Evolutionary conservation across 1,140 invertebrate species (phyloP).

Genomic region (Lithobius niger): DNA sequence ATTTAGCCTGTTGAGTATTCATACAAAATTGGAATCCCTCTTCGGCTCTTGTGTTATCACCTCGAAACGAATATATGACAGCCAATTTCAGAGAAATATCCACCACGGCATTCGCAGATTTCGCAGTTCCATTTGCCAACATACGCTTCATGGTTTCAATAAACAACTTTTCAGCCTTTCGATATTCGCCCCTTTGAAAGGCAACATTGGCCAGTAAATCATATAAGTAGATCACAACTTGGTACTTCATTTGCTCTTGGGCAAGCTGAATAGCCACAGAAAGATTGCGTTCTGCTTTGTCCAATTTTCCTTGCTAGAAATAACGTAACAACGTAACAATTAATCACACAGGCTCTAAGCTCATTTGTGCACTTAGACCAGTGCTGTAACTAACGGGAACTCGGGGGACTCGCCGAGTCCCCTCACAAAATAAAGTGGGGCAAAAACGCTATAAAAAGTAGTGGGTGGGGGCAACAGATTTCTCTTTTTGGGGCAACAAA

Average conservation of each 20-base stretch:
- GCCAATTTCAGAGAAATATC: slow-evolving; percentile 52
- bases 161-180: slow-evolving; percentile 74
- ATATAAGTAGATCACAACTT: slow-evolving; percentile 71
- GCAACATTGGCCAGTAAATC: slow-evolving; percentile 84
- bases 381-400: too few species aligned
- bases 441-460: too few species aligned
- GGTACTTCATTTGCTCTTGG: slow-evolving; percentile 54
- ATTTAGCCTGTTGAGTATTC: slow-evolving; percentile 44
- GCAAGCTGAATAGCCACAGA: slow-evolving; percentile 68
- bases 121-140: slow-evolving; percentile 45
- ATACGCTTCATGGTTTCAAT: slow-evolving; percentile 59
- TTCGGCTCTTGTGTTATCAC: slow-evolving; percentile 50
- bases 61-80: slow-evolving; percentile 39
- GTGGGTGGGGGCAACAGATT: too few species aligned
- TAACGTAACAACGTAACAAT: too few species aligned
- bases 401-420: too few species aligned
- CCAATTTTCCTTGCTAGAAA: slow-evolving; percentile 51
- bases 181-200: slow-evolving; percentile 52
- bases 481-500: too few species aligned
- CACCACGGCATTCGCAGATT: slow-evolving; percentile 60
- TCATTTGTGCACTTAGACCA: too few species aligned
- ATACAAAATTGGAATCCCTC: slow-evolving; percentile 63
- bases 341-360: too few species aligned
- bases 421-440: too few species aligned
- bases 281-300: slow-evolving; percentile 69